These are phyloP conservation scores for Parazoanthus atlanticus DNA, from an alignment of 92 coral and sea anemone genomes.

Conservation along the genomic window DNA sequence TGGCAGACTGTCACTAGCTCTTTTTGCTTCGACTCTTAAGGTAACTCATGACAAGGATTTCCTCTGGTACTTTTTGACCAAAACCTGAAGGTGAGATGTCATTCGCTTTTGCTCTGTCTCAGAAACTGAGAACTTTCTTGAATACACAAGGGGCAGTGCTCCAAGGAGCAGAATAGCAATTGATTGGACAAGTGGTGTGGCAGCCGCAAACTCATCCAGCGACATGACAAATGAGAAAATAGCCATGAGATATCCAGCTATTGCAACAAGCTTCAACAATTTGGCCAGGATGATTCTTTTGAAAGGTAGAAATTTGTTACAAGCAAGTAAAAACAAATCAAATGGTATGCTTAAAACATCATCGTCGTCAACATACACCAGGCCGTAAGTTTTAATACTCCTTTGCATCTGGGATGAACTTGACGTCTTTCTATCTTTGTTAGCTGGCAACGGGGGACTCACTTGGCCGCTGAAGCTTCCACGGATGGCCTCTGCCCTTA, in stretches of 20 bases:
- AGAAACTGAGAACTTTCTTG: slow-evolving; percentile 34
- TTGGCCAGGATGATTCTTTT: slow-evolving; percentile 80
- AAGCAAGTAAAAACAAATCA: slow-evolving; percentile 69
- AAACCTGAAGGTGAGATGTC: slow-evolving; percentile 57
- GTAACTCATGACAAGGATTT: slow-evolving; percentile 37
- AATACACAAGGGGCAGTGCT: slow-evolving; percentile 58
- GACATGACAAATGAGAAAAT: slow-evolving; percentile 91
- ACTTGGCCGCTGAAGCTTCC: slow-evolving; percentile 68
- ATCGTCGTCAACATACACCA: slow-evolving; percentile 70
- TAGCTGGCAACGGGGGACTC: slow-evolving; percentile 20
- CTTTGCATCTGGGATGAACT: slow-evolving; percentile 56
- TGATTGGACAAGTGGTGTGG: slow-evolving; percentile 73
- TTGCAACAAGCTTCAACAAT: slow-evolving; percentile 64
- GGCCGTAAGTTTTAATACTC: slow-evolving; percentile 47
- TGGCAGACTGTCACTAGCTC: not conserved
- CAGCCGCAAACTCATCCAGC: slow-evolving; percentile 67
- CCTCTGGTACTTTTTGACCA: slow-evolving; percentile 67
- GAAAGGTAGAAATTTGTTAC: slow-evolving; percentile 70
- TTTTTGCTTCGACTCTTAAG: not conserved
- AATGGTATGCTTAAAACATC: slow-evolving; percentile 74
- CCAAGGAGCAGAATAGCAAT: slow-evolving; percentile 76
- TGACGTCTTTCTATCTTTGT: slow-evolving; percentile 54
- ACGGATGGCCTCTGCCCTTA: slow-evolving; percentile 71
- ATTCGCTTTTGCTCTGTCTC: slow-evolving; percentile 43
- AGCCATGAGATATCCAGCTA: slow-evolving; percentile 68